Conservation (phyloP, 2,113 vertebrate genomes). For the Colaptes auratus region DNA sequence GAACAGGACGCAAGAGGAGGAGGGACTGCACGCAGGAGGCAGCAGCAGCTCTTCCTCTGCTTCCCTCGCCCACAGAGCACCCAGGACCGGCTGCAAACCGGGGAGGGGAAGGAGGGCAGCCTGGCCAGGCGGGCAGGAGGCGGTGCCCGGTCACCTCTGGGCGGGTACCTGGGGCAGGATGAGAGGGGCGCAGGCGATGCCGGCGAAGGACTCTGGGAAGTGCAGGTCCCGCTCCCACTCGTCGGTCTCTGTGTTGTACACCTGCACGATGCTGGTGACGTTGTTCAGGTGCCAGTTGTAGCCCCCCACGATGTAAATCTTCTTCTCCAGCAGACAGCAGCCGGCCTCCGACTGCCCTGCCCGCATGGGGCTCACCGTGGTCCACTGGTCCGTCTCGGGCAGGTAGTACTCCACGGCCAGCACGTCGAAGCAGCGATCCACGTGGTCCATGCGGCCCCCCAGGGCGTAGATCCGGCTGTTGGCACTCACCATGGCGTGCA, state of each 20-base stretch:
- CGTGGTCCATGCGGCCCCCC: slow-evolving; percentile 95
- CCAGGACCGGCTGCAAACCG: background rate
- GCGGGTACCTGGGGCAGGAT: slow-evolving; percentile 84
- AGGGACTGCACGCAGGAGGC: background rate
- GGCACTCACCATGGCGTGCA: slow-evolving; percentile 90
- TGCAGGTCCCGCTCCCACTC: slow-evolving; percentile 98
- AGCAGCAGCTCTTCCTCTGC: background rate
- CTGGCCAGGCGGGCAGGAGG: background rate
- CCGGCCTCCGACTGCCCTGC: slow-evolving; percentile 94
- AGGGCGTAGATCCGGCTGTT: slow-evolving; percentile 84
- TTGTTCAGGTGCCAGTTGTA: slow-evolving; percentile 99
- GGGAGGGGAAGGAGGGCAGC: background rate
- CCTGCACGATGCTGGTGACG: slow-evolving; percentile 95
- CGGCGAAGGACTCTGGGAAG: slow-evolving; percentile 94
- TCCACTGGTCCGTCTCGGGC: slow-evolving; percentile 93
- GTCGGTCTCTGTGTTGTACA: slow-evolving; percentile 93
- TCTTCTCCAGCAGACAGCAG: slow-evolving; percentile 88
- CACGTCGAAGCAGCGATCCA: slow-evolving; percentile 95
- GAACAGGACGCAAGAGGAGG: background rate
- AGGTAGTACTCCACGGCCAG: slow-evolving; percentile 91
- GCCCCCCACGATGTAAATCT: slow-evolving; percentile 93
- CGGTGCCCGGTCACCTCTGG: slow-evolving; percentile 65
- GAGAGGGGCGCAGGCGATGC: slow-evolving; percentile 86
- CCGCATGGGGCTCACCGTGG: slow-evolving; percentile 91
- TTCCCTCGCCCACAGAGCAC: background rate